phyloP scores from a whole-genome alignment of 2,113 vertebrate genomes.

The Hyla sarda region DNA sequence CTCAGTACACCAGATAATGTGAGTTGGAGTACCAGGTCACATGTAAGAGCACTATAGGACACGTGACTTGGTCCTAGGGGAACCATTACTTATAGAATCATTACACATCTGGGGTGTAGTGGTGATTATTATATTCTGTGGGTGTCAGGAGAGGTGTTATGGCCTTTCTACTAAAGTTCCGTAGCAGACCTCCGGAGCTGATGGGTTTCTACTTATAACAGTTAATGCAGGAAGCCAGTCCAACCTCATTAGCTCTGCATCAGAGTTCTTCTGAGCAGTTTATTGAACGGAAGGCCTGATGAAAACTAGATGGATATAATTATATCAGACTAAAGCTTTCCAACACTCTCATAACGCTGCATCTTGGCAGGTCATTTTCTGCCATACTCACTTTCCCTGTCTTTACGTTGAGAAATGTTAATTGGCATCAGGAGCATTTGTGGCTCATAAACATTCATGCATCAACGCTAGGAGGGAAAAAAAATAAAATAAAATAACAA shows the following conservation, averaged over 20 bases:
- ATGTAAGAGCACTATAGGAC: not conserved
- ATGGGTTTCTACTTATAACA: slow-evolving; percentile 43
- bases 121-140: not conserved
- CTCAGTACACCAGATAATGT: not conserved
- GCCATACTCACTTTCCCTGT: slow-evolving; percentile 53
- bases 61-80: not conserved
- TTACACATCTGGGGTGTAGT: not conserved
- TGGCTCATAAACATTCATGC: slow-evolving; percentile 56
- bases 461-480: slow-evolving; percentile 33
- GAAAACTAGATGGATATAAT: slow-evolving; percentile 60
- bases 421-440: slow-evolving; percentile 52
- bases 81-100: not conserved
- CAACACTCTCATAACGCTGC: slow-evolving; percentile 34
- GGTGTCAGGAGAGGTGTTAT: not conserved
- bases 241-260: slow-evolving; percentile 57
- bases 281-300: slow-evolving; percentile 58
- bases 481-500: slow-evolving; percentile 37
- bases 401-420: slow-evolving; percentile 59
- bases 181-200: slow-evolving; percentile 12
- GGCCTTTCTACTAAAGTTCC: not conserved
- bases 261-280: slow-evolving; percentile 55
- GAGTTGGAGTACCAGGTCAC: not conserved
- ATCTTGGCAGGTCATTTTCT: slow-evolving; percentile 57
- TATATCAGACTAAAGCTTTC: slow-evolving; percentile 57
- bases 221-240: slow-evolving; percentile 54